Base-by-base conservation (phyloP, 2,797 vertebrate species). In the Heterohyrax brucei region DNA sequence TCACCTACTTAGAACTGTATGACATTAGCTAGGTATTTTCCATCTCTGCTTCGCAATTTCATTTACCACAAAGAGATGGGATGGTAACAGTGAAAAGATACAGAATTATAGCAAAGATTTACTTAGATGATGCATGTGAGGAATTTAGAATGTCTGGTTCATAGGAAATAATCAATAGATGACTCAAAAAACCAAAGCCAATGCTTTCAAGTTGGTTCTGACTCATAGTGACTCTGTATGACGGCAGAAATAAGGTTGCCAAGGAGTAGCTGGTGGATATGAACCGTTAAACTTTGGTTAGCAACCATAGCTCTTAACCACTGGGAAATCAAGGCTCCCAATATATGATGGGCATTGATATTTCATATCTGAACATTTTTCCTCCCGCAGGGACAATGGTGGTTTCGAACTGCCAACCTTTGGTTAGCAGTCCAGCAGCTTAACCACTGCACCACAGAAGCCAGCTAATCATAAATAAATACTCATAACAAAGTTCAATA, bases 401-500 rank as follows among this genome's bases (percentile, higher is more conserved):
- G 53, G 53, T 56, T 56, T 56, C 3, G 13, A 56, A 56, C 53
- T 16, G 53, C 53, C 53, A 56, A 56, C 53, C 53, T 56, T 56
- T 56, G 13, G 53, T 56, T 56, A 56, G 53, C 53, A 56, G 53
- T 56, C 53, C 53, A 56, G 53, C 18, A 16, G 3, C 18, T 56
- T 56, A 56, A 56, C 53, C 53, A 56, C 53, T 56, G 53, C 13
- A 16, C 53, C 53, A 56, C 53, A 56, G 39, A 96, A 77, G 1
- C 7, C 56, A 95, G 77, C 50, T 92, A 72, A 26, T 89, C 12
- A 87, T 59, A 84, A 73, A 21, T 39, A 88, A 80, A 10, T 80
- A 53, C 87, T 77, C 72, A 59, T 59, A 91, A 89, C 30, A 28
- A 90, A 92, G 56, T 80, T 33, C 22, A 79, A 87, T 26, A 87